phyloP scores from a whole-genome alignment of 2,113 vertebrate species.

The Eolophus roseicapilla region DNA sequence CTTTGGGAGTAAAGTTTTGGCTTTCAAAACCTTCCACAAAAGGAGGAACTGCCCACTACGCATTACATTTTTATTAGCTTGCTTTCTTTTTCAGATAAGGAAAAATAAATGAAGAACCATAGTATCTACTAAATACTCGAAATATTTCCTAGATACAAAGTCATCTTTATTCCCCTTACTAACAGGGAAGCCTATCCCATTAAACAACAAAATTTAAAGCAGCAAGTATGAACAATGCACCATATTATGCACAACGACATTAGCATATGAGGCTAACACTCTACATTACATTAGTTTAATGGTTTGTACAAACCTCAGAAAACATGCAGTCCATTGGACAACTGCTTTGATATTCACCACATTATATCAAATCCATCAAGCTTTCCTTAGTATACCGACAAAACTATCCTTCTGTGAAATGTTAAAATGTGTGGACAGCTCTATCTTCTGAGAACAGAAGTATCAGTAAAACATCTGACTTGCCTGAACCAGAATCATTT shows the following conservation, averaged over 20 bases:
- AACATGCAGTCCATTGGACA: not conserved
- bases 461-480: not conserved
- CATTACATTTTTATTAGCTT: conserved; percentile 4
- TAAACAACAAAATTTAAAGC: not conserved
- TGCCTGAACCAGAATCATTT: not conserved
- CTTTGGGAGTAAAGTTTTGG: not conserved
- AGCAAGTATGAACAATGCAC: not conserved
- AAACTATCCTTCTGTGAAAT: not conserved
- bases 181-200: not conserved
- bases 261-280: not conserved
- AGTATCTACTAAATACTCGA: not conserved
- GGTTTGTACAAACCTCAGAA: not conserved
- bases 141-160: conserved; percentile 7
- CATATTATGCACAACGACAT: not conserved
- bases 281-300: not conserved
- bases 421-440: not conserved
- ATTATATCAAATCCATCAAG: not conserved
- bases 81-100: not conserved
- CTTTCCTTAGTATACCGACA: conserved; percentile 3
- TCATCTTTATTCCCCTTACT: not conserved
- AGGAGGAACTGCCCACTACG: not conserved
- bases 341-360: not conserved
- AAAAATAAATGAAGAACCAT: not conserved
- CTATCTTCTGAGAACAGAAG: conserved; percentile 12
- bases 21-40: not conserved